A percentile compares a stretch with the other conserved stretches of the same genome.
These are phyloP conservation scores for Acrobasis consociella DNA, from an alignment of 2,888 invertebrate species.

Conservation along the genomic window DNA sequence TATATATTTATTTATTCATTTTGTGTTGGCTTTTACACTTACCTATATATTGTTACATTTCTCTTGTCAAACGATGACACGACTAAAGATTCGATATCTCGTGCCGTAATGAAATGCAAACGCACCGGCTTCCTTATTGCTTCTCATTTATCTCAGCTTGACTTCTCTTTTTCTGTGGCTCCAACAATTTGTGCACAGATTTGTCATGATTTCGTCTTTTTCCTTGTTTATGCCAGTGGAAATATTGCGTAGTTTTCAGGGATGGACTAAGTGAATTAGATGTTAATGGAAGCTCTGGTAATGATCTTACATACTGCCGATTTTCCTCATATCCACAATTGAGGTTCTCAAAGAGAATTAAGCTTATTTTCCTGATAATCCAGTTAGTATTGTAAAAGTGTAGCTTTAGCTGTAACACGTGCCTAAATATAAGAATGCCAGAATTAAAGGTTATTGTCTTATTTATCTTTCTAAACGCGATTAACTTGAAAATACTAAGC, in stretches of 20 bases:
- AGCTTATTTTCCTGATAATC: background rate
- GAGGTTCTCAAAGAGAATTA: background rate
- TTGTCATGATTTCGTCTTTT: conserved; percentile 44
- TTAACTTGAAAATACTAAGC: too few relatives aligned
- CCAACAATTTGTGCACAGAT: conserved; percentile 43
- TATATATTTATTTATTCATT: too few relatives aligned
- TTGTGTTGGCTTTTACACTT: too few relatives aligned
- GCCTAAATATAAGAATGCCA: too few relatives aligned
- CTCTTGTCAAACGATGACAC: background rate
- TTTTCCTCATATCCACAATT: background rate
- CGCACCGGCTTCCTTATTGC: conserved; percentile 55
- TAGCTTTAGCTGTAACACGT: background rate
- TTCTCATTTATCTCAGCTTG: conserved; percentile 66
- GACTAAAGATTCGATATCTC: conserved; percentile 34
- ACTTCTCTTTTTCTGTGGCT: conserved; percentile 67
- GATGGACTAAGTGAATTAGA: conserved; percentile 14
- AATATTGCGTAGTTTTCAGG: conserved; percentile 16
- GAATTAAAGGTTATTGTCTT: too few relatives aligned
- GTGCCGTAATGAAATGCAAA: conserved; percentile 67
- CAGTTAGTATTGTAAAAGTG: background rate
- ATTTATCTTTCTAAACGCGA: too few relatives aligned
- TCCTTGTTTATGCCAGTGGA: conserved; percentile 10
- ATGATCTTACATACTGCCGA: conserved; percentile 1
- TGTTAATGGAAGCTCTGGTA: conserved; percentile 9
- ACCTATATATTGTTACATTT: background rate